These are phyloP conservation scores for Pseudotriccus pelzelni DNA, from an alignment of 2,797 vertebrate genomes.

Conservation along the genomic window DNA sequence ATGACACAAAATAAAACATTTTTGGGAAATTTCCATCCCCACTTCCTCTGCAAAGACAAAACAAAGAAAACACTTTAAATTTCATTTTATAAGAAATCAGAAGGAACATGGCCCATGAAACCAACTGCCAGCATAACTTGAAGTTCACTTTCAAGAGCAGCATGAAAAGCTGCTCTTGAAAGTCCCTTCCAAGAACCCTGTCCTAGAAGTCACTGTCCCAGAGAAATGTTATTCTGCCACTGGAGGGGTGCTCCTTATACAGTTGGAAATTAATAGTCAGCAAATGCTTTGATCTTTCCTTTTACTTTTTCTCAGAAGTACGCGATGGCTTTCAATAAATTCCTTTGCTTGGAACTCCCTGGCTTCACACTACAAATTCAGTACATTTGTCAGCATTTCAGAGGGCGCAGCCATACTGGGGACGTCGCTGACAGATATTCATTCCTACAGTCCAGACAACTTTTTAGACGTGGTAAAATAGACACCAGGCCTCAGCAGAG, in stretches of 20 bases:
- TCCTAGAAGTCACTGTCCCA: neutral
- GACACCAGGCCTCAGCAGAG: neutral
- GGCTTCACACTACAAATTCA: too few relatives aligned
- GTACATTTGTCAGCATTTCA: neutral
- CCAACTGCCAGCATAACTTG: fast-evolving
- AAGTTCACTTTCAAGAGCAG: neutral
- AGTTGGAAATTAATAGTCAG: neutral
- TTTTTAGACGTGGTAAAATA: neutral
- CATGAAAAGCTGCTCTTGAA: neutral
- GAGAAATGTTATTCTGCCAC: neutral
- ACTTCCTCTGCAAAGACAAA: neutral
- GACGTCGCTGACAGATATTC: neutral
- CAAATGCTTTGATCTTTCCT: neutral
- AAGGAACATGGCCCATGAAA: neutral
- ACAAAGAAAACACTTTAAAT: neutral
- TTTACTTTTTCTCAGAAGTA: neutral
- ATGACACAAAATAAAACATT: neutral
- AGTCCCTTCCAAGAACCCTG: neutral
- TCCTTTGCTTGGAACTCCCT: neutral
- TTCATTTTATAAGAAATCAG: neutral
- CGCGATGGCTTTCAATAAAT: neutral
- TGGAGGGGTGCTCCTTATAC: neutral
- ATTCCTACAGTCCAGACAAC: neutral
- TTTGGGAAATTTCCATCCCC: neutral
- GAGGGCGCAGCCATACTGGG: fast-evolving